These are phyloP conservation scores for Diuraphis noxia DNA, from an alignment of 1,140 invertebrate genomes.

Conservation along the genomic window DNA sequence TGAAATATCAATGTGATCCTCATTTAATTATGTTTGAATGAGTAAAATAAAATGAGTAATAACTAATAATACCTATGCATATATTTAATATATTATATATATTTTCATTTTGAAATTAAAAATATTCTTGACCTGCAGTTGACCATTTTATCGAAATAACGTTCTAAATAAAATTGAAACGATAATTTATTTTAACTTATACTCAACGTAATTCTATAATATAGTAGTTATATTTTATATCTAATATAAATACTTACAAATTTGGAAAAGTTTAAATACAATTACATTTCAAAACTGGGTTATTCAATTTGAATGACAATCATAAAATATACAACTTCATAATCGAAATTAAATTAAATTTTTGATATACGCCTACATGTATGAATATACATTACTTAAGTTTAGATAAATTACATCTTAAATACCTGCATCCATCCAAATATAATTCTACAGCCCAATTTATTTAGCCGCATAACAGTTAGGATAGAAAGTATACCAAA, in stretches of 20 bases:
- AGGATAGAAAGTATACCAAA: slow-evolving; percentile 17
- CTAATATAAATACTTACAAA: background rate
- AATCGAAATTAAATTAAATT: background rate
- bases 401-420: background rate
- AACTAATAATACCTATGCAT: background rate
- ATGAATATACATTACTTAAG: background rate
- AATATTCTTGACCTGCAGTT: background rate
- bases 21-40: background rate
- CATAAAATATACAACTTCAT: background rate
- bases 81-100: background rate
- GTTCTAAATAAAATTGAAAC: background rate
- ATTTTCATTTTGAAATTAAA: background rate
- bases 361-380: background rate
- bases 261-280: background rate
- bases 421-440: background rate
- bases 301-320: background rate
- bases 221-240: background rate
- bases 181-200: background rate
- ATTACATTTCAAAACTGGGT: background rate
- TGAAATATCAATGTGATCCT: background rate
- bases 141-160: background rate
- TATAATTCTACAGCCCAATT: slow-evolving; percentile 17
- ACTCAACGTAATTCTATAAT: background rate
- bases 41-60: background rate
- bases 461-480: slow-evolving; percentile 6